phyloP scores from a whole-genome alignment of 2,797 vertebrate species.

The Eremophila alpestris region DNA sequence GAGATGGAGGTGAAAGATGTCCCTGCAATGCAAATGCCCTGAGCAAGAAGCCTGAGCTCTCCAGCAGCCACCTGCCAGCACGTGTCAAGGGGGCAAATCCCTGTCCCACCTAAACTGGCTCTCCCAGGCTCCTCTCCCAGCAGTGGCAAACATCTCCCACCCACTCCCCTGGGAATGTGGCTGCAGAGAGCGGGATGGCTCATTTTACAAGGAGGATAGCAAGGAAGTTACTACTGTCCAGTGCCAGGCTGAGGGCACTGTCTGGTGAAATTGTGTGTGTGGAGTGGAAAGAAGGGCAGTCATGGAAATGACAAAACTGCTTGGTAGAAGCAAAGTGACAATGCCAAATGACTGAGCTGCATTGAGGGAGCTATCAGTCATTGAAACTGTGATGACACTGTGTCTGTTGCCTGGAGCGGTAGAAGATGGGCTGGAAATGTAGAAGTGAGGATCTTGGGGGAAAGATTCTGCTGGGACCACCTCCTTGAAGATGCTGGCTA shows the following conservation, averaged over 20 bases:
- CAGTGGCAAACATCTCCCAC: not conserved
- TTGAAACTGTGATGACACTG: rapidly evolving
- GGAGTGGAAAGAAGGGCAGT: not conserved
- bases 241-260: not conserved
- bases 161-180: rapidly evolving
- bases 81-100: rapidly evolving
- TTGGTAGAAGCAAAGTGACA: not conserved
- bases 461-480: not conserved
- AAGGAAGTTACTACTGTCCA: not conserved
- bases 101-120: not conserved
- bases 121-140: not conserved
- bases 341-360: not conserved
- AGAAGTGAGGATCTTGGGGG: rapidly evolving
- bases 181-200: not conserved
- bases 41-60: not conserved
- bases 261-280: not conserved
- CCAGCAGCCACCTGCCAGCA: not conserved
- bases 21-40: rapidly evolving
- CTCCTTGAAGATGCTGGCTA: not conserved
- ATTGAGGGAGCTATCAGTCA: not conserved
- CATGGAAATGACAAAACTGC: rapidly evolving
- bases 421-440: not conserved
- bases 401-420: not conserved
- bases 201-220: not conserved
- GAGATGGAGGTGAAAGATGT: not conserved